phyloP scores from a whole-genome alignment of 2,888 invertebrate species.

The Ichneumoninae sp. region DNA sequence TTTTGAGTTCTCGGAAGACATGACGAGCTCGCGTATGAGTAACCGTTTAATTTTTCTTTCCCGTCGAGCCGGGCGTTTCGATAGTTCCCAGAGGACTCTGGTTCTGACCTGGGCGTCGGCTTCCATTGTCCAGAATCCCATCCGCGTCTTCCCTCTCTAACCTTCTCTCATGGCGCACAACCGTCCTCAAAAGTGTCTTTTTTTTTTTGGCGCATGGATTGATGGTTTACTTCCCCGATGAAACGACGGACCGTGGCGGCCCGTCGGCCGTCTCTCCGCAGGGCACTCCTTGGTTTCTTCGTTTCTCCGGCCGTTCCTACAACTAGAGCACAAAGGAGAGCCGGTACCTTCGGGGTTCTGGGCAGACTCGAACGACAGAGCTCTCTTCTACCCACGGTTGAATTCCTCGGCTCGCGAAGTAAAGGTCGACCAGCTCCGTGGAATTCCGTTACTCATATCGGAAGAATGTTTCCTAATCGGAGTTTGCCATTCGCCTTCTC shows the following conservation, averaged over 20 bases:
- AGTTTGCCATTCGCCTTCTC: constrained; percentile 25
- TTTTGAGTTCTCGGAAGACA: constrained; percentile 4
- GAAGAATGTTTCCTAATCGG: constrained; percentile 59
- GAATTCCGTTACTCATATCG: constrained; percentile 55
- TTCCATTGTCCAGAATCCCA: constrained; percentile 60
- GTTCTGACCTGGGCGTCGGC: constrained; percentile 44
- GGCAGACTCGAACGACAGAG: constrained; percentile 8
- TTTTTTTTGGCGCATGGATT: constrained; percentile 47
- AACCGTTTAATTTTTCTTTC: neutral
- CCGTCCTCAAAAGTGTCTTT: constrained; percentile 28
- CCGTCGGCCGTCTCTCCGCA: constrained; percentile 31
- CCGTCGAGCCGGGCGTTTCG: constrained; percentile 5
- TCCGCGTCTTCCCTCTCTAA: constrained; percentile 5
- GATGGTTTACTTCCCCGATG: constrained; percentile 55
- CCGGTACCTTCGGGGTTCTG: constrained; percentile 23
- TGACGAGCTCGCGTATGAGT: constrained; percentile 22
- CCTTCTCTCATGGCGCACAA: neutral
- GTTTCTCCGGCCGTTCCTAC: constrained; percentile 7
- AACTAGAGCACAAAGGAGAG: constrained; percentile 55
- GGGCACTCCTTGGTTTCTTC: constrained; percentile 49
- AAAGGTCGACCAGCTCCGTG: constrained; percentile 54
- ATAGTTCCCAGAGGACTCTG: neutral
- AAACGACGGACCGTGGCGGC: constrained; percentile 41
- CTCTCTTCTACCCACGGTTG: constrained; percentile 47
- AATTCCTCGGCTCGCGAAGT: constrained; percentile 40